phyloP scores from a whole-genome alignment of 2,888 invertebrate genomes.

The Tiliacea aurago region DNA sequence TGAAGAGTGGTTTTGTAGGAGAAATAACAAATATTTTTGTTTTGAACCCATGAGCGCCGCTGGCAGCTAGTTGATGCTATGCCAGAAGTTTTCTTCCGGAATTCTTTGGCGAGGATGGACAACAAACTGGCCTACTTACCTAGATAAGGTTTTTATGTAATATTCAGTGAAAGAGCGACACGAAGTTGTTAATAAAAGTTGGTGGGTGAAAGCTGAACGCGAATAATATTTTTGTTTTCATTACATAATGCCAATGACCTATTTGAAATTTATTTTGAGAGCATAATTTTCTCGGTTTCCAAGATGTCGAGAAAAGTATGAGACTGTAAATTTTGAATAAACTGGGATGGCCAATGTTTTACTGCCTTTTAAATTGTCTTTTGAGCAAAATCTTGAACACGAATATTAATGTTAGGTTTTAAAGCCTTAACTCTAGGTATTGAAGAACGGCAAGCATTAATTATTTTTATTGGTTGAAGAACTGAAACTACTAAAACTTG shows the following conservation, averaged over 20 bases:
- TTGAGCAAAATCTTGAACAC: neutral
- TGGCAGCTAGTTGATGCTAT: slow-evolving; percentile 74
- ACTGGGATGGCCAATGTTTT: neutral
- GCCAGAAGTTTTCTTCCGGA: slow-evolving; percentile 78
- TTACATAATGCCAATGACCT: slow-evolving; percentile 31
- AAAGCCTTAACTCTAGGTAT: neutral
- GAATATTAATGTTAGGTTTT: neutral
- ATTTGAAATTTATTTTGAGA: slow-evolving; percentile 33
- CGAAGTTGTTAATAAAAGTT: slow-evolving; percentile 29
- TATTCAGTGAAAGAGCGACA: slow-evolving; percentile 32
- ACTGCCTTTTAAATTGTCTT: neutral
- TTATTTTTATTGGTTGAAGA: too few species aligned
- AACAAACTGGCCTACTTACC: slow-evolving; percentile 62
- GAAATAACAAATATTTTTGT: slow-evolving; percentile 58
- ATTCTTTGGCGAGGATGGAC: slow-evolving; percentile 68
- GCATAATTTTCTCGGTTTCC: neutral
- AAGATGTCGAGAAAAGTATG: neutral
- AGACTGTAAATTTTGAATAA: neutral
- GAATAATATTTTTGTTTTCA: slow-evolving; percentile 28
- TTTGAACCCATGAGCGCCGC: slow-evolving; percentile 63
- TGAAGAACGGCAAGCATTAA: neutral
- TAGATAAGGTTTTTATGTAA: slow-evolving; percentile 55
- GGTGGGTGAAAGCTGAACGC: slow-evolving; percentile 25
- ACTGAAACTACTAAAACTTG: neutral
- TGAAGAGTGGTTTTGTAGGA: slow-evolving; percentile 21